Evolutionary conservation across 92 coral and sea anemone species (phyloP), one percentile per base, ranked within the genome.

Genomic region (Parazoanthus atlanticus): DNA sequence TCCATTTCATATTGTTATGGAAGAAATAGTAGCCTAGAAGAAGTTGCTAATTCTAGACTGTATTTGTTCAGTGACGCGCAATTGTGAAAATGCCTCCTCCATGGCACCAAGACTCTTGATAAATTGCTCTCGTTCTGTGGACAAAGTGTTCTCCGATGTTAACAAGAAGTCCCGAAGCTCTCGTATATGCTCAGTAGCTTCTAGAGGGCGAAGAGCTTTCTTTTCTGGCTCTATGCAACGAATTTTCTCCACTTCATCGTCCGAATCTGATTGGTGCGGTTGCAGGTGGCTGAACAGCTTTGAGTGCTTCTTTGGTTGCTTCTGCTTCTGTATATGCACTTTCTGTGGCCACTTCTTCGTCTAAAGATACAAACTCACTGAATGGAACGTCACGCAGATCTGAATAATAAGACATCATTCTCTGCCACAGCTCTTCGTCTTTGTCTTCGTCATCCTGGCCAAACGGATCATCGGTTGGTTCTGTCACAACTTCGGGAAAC

Each of bases 271-370:
- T 17, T 76, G 79, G 10, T 31, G 79, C 79, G 49, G 58, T 76
- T 76, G 31, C 80, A 76, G 80, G 80, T 56, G 80, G 80, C 80
- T 76, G 80, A 76, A 76, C 31, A 76, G 80, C 80, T 76, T 40
- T 76, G 80, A 21, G 80, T 12, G 54, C 80, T 40, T 76, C 30
- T 76, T 76, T 40, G 80, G 56, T 19, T 76, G 56, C 29, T 76
- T 76, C 80, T 76, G 80, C n/a, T n/a, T 76, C 40, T 72, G 28
- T 76, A 21, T 76, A 17, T 76, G 80, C 80, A 76, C 80, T 76
- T 76, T 38, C 15, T 76, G 80, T 76, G 80, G 80, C 80, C 80
- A 76, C 80, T 76, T 76, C 79, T 76, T 36, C 80, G 29, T 76
- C 31, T 76, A 76, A 76, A 21, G 79, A 26, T n/a, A n/a, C n/a